Evolutionary conservation across 2,797 vertebrate genomes (phyloP).

Genomic region (Danionella dracula): DNA sequence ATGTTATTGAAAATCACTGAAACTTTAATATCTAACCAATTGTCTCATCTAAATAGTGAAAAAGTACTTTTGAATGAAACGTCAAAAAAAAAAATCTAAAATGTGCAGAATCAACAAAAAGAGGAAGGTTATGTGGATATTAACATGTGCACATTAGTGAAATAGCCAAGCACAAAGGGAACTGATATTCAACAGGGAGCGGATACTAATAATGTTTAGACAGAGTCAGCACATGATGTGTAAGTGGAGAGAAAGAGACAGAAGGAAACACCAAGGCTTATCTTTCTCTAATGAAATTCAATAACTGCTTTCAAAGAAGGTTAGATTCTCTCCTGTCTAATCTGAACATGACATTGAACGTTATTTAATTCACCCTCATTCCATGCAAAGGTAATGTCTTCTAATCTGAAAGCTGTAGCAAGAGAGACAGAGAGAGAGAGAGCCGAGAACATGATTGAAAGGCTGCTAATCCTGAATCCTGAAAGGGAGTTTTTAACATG

Average conservation of each 20-base stretch:
- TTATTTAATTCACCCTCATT: slow-evolving; percentile 60
- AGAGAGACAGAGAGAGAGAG: not conserved
- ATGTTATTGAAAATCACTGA: too few relatives aligned
- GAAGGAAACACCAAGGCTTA: slow-evolving; percentile 20
- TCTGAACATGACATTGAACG: slow-evolving; percentile 53
- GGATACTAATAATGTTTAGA: not conserved
- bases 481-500: not conserved
- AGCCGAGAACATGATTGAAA: slow-evolving; percentile 11
- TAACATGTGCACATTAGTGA: not conserved
- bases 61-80: too few relatives aligned
- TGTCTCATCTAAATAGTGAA: too few relatives aligned
- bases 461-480: not conserved
- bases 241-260: not conserved
- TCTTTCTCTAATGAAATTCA: slow-evolving; percentile 45
- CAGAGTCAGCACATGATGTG: not conserved
- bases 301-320: slow-evolving; percentile 54
- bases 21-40: too few relatives aligned
- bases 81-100: too few relatives aligned
- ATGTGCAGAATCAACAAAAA: too few relatives aligned
- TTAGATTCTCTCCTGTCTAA: slow-evolving; percentile 50
- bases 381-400: slow-evolving; percentile 61
- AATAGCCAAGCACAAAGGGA: not conserved
- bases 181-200: slow-evolving; percentile 1
- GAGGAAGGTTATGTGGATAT: too few relatives aligned
- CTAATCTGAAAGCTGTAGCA: slow-evolving; percentile 49